phyloP scores from a whole-genome alignment of 2,888 invertebrate genomes.

The Eubasilissa splendida region DNA sequence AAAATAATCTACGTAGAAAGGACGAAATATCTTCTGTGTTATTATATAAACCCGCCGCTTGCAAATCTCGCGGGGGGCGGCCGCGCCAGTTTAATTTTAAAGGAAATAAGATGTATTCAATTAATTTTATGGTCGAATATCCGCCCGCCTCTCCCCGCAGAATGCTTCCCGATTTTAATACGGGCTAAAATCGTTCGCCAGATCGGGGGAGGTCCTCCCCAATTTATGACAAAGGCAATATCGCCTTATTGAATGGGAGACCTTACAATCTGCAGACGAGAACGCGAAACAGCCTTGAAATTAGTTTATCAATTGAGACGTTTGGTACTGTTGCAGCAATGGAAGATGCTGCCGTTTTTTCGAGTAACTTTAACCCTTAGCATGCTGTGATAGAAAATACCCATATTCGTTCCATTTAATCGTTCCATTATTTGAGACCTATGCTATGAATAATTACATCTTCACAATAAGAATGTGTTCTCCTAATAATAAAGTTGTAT shows the following conservation, averaged over 20 bases:
- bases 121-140: constrained; percentile 58
- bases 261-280: constrained; percentile 33
- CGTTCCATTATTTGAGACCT: no score
- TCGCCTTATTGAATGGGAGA: constrained; percentile 50
- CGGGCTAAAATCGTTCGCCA: constrained; percentile 29
- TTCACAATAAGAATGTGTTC: no score
- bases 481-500: no score
- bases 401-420: no score
- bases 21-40: constrained; percentile 34
- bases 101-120: constrained; percentile 59
- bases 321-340: no score
- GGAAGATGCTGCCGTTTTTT: no score
- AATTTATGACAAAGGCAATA: constrained; percentile 54
- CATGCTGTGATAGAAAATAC: no score
- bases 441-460: no score
- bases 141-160: constrained; percentile 38
- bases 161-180: constrained; percentile 44
- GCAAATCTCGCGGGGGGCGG: constrained; percentile 35
- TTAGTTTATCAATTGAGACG: no score
- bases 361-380: no score
- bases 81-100: constrained; percentile 57
- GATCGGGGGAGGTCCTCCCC: constrained; percentile 34
- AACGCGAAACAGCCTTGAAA: neutral
- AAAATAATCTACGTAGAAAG: constrained; percentile 47
- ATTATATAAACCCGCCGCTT: constrained; percentile 7